Conservation (phyloP, 1,140 invertebrate genomes). For the Heliothis virescens region DNA sequence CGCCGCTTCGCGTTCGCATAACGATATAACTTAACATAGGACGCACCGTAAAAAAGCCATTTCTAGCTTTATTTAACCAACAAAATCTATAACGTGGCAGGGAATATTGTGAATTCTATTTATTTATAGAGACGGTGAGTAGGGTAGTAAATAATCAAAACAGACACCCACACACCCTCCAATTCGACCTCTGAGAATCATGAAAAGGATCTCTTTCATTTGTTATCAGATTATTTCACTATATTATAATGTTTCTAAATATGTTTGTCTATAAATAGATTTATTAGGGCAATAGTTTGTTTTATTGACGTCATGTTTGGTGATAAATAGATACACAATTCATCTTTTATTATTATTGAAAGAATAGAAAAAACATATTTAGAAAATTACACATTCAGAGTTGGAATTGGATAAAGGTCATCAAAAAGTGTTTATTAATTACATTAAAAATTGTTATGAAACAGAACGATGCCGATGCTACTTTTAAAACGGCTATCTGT, state of each 20-base stretch:
- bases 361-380: no score
- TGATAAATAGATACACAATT: no score
- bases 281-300: no score
- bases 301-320: no score
- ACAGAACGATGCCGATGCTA: no score
- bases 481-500: constrained; percentile 8
- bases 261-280: background rate
- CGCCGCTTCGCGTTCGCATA: no score
- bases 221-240: background rate
- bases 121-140: background rate
- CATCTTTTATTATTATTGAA: no score
- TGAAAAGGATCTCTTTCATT: background rate
- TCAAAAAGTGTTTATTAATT: background rate
- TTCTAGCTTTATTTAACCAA: no score
- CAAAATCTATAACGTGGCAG: background rate
- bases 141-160: constrained; percentile 9
- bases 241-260: background rate
- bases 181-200: background rate
- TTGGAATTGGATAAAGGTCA: background rate
- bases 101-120: background rate
- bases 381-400: no score
- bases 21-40: no score
- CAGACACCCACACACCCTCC: background rate
- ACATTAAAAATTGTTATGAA: background rate
- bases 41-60: no score